phyloP scores from a whole-genome alignment of 2,797 vertebrate species.

The Petrocephalus schoutedeni region DNA sequence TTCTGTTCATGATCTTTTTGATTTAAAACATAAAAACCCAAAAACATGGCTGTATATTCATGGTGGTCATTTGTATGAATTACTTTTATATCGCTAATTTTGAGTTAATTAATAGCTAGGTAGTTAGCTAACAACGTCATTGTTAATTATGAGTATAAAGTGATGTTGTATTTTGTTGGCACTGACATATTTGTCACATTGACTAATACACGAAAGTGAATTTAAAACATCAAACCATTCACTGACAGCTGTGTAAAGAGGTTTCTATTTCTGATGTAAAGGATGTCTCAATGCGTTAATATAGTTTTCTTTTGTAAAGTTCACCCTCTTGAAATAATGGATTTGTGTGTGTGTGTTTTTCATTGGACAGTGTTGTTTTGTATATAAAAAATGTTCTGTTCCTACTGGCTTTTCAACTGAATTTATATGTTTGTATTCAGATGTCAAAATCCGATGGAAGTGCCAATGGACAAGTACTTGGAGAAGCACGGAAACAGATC shows the following conservation, averaged over 20 bases:
- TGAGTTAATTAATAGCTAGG: background rate
- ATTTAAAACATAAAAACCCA: too few species aligned
- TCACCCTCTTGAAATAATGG: too few species aligned
- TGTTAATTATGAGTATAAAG: background rate
- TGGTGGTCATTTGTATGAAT: background rate
- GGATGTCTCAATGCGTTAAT: background rate
- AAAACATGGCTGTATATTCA: background rate
- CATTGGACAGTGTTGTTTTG: background rate
- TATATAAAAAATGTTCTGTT: background rate
- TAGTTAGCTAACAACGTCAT: background rate
- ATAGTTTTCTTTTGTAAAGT: background rate
- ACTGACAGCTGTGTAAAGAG: background rate
- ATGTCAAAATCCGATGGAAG: constrained; percentile 73
- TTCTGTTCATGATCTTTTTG: too few species aligned
- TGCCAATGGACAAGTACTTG: constrained; percentile 78
- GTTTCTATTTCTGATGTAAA: background rate
- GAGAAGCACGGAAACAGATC: constrained; percentile 86
- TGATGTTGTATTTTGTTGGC: background rate
- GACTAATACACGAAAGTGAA: background rate
- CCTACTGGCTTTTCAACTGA: background rate
- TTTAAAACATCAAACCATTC: background rate
- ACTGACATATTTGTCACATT: background rate
- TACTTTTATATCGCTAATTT: background rate
- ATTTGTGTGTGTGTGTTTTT: background rate
- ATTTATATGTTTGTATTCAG: constrained; percentile 46